Evolutionary conservation across 2,797 vertebrate genomes (phyloP), one percentile per base, ranked within the genome.

Genomic region (Onychomys leucogaster): DNA sequence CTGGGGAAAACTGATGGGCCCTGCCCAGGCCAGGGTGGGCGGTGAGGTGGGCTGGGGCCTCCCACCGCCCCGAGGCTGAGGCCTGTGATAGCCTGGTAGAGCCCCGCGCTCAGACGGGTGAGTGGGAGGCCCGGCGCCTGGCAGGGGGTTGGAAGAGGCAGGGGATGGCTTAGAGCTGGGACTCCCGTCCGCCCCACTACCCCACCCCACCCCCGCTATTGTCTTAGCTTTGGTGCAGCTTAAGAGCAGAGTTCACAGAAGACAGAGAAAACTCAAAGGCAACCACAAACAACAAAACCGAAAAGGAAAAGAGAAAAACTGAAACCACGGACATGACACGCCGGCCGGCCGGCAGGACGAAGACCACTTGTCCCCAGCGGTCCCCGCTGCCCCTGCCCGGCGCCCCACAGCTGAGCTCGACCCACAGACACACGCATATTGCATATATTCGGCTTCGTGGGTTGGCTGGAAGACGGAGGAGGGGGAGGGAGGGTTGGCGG

Each of bases 391-490:
- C 61, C 41, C 29, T 0, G 1, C 87, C 4, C 89, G 67, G 59
- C 78, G 80, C 9, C 81, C 0, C 0, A 21, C 2, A 83, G 43
- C 91, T 83, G 57, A 75, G 84, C 76, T 23, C 67, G n/a, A 69
- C 69, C 82, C 87, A 75, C 32, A 86, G 95, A 96, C 91, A 75
- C 91, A 92, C 97, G 93, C 97, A 96, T 97, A 98, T 98, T 99
- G 98, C 98, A 99, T 99, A 98, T 98, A 97, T 97, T 93, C 95
- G 97, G 97, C 93, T 89, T 65, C 21, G 73, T 69, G 65, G 80
- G 57, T 14, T 91, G 97, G 98, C 97, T 98, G 98, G 98, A 99
- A 99, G 99, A 99, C 98, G 92, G 96, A 25, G 93, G 96, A 25
- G 90, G 92, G 78, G 16, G 63, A 41, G 75, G 86, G 94, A 69